Evolutionary conservation across 2,888 invertebrate genomes (phyloP), one percentile per base, ranked within the genome.

Genomic region (Platynereis dumerilii): DNA sequence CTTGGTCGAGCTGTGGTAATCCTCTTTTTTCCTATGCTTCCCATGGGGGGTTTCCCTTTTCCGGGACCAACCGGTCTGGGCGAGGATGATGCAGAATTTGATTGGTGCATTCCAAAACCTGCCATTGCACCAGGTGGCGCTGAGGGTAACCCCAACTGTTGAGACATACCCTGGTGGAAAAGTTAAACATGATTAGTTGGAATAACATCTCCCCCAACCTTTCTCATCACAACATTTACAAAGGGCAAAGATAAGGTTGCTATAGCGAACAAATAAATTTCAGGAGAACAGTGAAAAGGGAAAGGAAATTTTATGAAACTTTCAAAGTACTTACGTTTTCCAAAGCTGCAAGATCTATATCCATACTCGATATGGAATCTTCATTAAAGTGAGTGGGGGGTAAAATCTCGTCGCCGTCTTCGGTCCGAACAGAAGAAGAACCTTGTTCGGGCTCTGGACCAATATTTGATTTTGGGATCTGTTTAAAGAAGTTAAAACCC

Each of bases 301-400:
- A n/a, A n/a, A n/a, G n/a, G n/a, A n/a, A n/a, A n/a, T n/a, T n/a
- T n/a, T n/a, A n/a, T n/a, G n/a, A n/a, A n/a, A n/a, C n/a, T 34
- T 5, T 34, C 12, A 34, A 10, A 17, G 12, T 10, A 48, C 65
- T 61, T 71, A 82, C 80, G 75, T 78, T 78, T 60, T 81, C 80
- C 27, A 78, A 65, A 15, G 74, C 69, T 39, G 67, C 68, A 45
- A 78, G 68, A 61, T 84, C 84, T 26, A 84, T 76, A 61, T 84
- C 84, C 72, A 80, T 76, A 66, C 83, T 83, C 53, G 81, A 82
- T 12, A 80, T 72, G 0, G 84, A 83, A 65, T 84, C 83, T 66
- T 85, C 84, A 67, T 79, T 67, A 63, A 59, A 72, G 66, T 58
- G 71, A 68, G 42, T 66, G 3, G 78, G 78, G 88, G 89, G 72